These are phyloP conservation scores for Rhagonycha fulva DNA, from an alignment of 2,888 invertebrate genomes.

Conservation along the genomic window DNA sequence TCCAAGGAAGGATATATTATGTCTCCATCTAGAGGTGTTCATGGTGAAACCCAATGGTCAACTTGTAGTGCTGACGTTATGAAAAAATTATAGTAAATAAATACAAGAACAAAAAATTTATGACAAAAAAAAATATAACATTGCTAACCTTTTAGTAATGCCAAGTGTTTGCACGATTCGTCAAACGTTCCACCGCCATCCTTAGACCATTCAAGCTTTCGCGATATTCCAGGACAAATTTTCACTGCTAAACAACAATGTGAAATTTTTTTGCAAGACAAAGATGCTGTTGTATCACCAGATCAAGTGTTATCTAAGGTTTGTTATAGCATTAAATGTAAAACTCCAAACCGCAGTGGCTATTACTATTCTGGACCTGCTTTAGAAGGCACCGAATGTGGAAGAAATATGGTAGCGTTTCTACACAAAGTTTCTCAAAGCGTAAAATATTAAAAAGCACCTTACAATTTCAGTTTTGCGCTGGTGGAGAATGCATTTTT, in stretches of 20 bases:
- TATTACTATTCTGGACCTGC: constrained; percentile 81
- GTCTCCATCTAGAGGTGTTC: constrained; percentile 79
- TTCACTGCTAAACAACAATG: constrained; percentile 78
- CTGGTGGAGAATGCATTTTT: constrained; percentile 67
- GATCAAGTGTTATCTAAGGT: constrained; percentile 54
- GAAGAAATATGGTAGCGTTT: constrained; percentile 60
- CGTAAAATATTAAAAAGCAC: not conserved
- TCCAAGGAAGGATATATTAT: constrained; percentile 79
- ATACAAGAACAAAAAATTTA: not conserved
- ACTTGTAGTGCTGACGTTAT: constrained; percentile 72
- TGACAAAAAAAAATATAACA: not conserved
- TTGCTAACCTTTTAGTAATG: constrained; percentile 57
- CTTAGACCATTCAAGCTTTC: constrained; percentile 65
- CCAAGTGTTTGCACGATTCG: constrained; percentile 68
- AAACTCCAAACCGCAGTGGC: constrained; percentile 72
- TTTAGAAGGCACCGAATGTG: constrained; percentile 79
- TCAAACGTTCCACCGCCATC: constrained; percentile 56
- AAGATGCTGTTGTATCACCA: constrained; percentile 63
- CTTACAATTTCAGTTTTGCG: constrained; percentile 62
- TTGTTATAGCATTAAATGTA: constrained; percentile 72
- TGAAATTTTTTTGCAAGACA: constrained; percentile 70
- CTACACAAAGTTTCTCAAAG: not conserved
- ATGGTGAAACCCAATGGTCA: constrained; percentile 80
- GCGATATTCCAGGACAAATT: constrained; percentile 68
- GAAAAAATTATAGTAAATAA: constrained; percentile 61